Conservation (phyloP, 2,888 invertebrate genomes). For the Oegoconia quadripuncta region DNA sequence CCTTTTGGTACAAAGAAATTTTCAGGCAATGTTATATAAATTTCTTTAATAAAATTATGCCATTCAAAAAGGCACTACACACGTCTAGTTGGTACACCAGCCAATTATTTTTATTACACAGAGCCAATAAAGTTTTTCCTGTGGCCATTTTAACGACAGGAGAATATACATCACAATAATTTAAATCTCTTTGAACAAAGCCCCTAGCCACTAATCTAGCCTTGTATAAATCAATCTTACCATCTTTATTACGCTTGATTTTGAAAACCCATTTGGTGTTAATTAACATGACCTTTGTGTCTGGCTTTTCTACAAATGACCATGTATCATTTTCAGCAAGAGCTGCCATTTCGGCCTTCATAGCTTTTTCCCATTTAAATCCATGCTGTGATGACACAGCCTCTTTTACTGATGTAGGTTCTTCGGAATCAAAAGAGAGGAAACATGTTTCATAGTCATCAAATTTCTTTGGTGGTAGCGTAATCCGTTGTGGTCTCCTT, state of each 20-base stretch:
- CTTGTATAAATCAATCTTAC: slow-evolving; percentile 2
- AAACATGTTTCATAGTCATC: too few relatives aligned
- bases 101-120: not conserved
- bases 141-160: slow-evolving; percentile 8
- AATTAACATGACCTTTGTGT: not conserved
- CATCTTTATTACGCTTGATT: not conserved
- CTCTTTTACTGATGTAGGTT: not conserved
- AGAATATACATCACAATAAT: slow-evolving; percentile 2
- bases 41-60: not conserved
- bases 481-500: too few relatives aligned
- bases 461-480: too few relatives aligned
- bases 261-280: slow-evolving; percentile 6
- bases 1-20: not conserved
- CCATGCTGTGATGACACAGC: too few relatives aligned
- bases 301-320: not conserved
- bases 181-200: slow-evolving; percentile 7
- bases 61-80: slow-evolving; percentile 4
- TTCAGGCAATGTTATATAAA: slow-evolving; percentile 1
- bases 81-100: slow-evolving; percentile 6
- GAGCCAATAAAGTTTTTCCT: slow-evolving; percentile 1
- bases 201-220: slow-evolving; percentile 11
- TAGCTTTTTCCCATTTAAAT: not conserved
- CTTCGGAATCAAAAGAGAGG: too few relatives aligned
- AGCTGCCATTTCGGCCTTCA: not conserved
- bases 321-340: not conserved